Evolutionary conservation across 2,888 invertebrate genomes (phyloP).

Genomic region (Limnephilus auricula): DNA sequence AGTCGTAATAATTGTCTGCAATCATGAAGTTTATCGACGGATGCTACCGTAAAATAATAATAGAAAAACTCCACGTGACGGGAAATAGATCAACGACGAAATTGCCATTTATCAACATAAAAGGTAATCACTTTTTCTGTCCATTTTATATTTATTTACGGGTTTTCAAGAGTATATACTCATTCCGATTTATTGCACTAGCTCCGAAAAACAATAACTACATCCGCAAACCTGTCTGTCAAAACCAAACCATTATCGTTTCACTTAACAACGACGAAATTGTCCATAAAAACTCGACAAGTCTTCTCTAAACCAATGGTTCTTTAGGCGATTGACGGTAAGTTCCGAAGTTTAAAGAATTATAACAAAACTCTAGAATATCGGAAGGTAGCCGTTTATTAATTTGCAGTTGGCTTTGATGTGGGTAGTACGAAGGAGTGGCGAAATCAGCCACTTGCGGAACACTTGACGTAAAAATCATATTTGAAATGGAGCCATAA

Average conservation of each 20-base stretch:
- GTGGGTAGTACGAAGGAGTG: slow-evolving; percentile 40
- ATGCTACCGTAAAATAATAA: not conserved
- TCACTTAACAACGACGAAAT: not conserved
- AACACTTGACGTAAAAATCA: slow-evolving; percentile 60
- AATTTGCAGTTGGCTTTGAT: not conserved
- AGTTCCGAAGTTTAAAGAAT: not conserved
- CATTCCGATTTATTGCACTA: not conserved
- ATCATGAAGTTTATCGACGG: not conserved
- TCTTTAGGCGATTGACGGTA: not conserved
- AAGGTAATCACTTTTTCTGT: no score
- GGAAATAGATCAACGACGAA: not conserved
- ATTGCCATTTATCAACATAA: not conserved
- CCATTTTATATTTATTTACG: no score
- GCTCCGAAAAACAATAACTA: not conserved
- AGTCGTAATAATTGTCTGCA: not conserved
- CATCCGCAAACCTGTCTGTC: not conserved
- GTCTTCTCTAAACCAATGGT: not conserved
- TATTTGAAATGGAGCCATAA: slow-evolving; percentile 64
- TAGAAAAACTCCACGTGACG: not conserved
- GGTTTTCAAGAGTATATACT: not conserved
- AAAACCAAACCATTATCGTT: not conserved
- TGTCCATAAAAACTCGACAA: not conserved
- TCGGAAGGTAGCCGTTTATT: not conserved
- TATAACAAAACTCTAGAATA: not conserved
- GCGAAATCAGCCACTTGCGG: slow-evolving; percentile 61